Conservation (phyloP, 2,888 invertebrate genomes). For the Tetramorium bicarinatum region DNA sequence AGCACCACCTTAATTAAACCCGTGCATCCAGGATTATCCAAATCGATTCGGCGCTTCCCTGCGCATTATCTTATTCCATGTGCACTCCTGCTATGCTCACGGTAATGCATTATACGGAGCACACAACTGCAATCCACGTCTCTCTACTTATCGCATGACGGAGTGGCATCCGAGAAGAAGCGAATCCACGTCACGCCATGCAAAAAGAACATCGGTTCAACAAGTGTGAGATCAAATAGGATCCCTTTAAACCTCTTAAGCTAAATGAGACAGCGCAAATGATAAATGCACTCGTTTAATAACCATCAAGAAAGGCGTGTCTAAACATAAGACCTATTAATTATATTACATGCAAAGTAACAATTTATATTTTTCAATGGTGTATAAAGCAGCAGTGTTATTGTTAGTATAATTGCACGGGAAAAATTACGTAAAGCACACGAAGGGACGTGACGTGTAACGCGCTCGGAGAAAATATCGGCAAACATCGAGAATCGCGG, state of each 20-base stretch:
- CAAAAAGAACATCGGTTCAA: conserved; percentile 26
- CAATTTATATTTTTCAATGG: neutral
- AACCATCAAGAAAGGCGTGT: neutral
- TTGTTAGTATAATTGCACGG: neutral
- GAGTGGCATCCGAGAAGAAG: neutral
- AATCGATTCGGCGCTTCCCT: conserved; percentile 38
- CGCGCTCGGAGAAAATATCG: neutral
- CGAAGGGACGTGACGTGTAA: neutral
- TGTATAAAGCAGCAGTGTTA: neutral
- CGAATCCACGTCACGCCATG: neutral
- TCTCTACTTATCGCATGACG: conserved; percentile 19
- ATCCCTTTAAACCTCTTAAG: neutral
- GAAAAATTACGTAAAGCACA: conserved; percentile 23
- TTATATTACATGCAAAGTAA: neutral
- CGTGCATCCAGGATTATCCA: conserved; percentile 39
- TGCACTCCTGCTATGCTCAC: conserved; percentile 48
- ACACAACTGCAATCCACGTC: conserved; percentile 15
- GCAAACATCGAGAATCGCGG: conserved; percentile 32
- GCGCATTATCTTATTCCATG: conserved; percentile 42
- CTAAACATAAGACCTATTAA: neutral
- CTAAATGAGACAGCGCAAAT: neutral
- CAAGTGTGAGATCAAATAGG: neutral
- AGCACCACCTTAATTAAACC: conserved; percentile 66
- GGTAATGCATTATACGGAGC: conserved; percentile 52
- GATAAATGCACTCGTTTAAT: conserved; percentile 8